Base-by-base conservation (phyloP, 2,113 vertebrate genomes). In the Enhydra lutris region DNA sequence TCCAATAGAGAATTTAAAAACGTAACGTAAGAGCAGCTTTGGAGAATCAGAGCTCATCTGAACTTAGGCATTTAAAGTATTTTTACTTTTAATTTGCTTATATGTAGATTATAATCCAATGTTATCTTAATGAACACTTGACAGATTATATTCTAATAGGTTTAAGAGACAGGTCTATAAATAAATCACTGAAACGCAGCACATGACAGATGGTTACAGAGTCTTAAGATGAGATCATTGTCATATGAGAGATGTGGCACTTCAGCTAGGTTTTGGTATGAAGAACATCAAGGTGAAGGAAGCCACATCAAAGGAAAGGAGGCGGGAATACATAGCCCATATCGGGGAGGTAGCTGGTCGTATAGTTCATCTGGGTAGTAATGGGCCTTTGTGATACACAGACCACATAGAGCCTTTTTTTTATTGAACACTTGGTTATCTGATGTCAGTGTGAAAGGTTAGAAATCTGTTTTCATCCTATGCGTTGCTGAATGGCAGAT, bases 31-130 rank as follows among this genome's bases (percentile, higher is more conserved):
- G 13, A 92, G 4, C 61, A 82, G 4, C 78, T 91, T 88, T 79
- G 17, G 57, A 87, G 95, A 96, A 50, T 71, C 69, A 69, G 12
- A 95, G 59, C 74, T 90, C 12, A 79, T 34, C 91, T 89, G 47
- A 74, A 92, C 89, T 94, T 61, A 14, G 63, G 23, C 29, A 39
- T 91, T 91, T 94, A 81, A 94, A 96, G 74, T 50, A 78, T 61
- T 86, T 91, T 11, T 42, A 39, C 5, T 94, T 79, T 63, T 94
- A 88, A 47, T 88, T 97, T 86, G n/a, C 5, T 65, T 91, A 26
- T 59, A 45, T 59, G 11, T 91, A 82, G 29, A 42, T 67, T 93
- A 78, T 82, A 91, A 84, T 67, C 34, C 24, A 69, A 4, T 55
- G 4, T 76, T 93, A 52, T 67, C 26, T 95, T 89, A 80, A 24